Evolutionary conservation across 2,888 invertebrate species (phyloP).

Genomic region (Epirrita christyi): DNA sequence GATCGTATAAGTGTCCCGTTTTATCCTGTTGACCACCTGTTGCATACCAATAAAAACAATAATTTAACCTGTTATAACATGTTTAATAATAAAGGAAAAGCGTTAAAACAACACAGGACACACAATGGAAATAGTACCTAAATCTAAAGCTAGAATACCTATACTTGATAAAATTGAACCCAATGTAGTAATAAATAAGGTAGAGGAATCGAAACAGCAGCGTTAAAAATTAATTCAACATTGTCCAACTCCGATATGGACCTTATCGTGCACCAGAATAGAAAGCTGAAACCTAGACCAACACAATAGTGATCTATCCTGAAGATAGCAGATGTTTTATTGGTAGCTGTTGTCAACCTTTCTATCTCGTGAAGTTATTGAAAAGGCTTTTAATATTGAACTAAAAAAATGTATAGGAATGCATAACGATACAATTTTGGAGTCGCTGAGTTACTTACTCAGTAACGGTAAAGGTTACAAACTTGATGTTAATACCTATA

Average conservation of each 20-base stretch:
- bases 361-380: not conserved
- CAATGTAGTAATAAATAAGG: not conserved
- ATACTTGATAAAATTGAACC: too few relatives aligned
- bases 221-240: not conserved
- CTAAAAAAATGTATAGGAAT: too few relatives aligned
- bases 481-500: too few relatives aligned
- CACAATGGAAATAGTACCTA: too few relatives aligned
- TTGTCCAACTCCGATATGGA: not conserved
- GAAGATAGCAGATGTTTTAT: constrained; percentile 9
- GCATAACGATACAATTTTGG: too few relatives aligned
- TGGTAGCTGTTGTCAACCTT: not conserved
- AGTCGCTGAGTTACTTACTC: too few relatives aligned
- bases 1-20: too few relatives aligned
- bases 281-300: constrained; percentile 8
- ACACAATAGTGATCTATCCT: constrained; percentile 15
- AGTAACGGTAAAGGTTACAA: too few relatives aligned
- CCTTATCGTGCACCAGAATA: not conserved
- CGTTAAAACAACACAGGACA: not conserved
- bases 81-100: not conserved
- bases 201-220: not conserved
- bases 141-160: too few relatives aligned
- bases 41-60: too few relatives aligned
- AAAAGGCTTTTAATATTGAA: not conserved
- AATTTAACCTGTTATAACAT: too few relatives aligned
- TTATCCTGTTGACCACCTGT: too few relatives aligned